These are phyloP conservation scores for Orthosia cruda DNA, from an alignment of 2,888 invertebrate genomes.

Conservation along the genomic window DNA sequence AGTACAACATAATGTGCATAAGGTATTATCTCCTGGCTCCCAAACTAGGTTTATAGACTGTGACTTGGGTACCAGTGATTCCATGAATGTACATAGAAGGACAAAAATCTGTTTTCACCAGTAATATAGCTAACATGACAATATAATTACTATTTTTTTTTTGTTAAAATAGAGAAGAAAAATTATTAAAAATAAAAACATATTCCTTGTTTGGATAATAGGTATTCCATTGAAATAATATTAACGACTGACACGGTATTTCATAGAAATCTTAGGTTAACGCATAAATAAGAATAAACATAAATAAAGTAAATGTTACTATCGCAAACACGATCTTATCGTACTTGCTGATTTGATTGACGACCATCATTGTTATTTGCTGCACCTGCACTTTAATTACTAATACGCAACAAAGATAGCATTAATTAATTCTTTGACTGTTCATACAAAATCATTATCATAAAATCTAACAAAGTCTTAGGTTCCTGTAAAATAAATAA, in stretches of 20 bases:
- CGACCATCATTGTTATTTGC: slow-evolving; percentile 33
- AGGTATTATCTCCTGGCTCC: too few species aligned
- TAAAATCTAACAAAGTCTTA: slow-evolving; percentile 1
- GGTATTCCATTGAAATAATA: not conserved
- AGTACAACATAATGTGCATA: too few species aligned
- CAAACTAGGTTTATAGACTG: too few species aligned
- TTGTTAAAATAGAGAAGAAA: too few species aligned
- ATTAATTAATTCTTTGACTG: not conserved
- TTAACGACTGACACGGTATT: not conserved
- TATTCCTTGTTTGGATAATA: too few species aligned
- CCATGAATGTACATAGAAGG: too few species aligned
- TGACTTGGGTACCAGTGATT: too few species aligned
- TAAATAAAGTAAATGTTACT: slow-evolving; percentile 42
- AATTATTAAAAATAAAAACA: too few species aligned
- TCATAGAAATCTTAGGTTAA: slow-evolving; percentile 31
- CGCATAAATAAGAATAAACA: slow-evolving; percentile 43
- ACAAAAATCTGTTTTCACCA: too few species aligned
- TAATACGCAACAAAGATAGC: slow-evolving; percentile 6
- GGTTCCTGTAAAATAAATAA: not conserved
- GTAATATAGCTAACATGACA: too few species aligned
- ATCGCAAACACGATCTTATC: slow-evolving; percentile 55
- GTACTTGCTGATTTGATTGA: slow-evolving; percentile 49
- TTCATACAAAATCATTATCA: not conserved
- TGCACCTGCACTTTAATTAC: slow-evolving; percentile 32
- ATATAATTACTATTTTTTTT: too few species aligned